Conservation (phyloP, 2,797 vertebrate genomes). For the Clarias pachynema region DNA sequence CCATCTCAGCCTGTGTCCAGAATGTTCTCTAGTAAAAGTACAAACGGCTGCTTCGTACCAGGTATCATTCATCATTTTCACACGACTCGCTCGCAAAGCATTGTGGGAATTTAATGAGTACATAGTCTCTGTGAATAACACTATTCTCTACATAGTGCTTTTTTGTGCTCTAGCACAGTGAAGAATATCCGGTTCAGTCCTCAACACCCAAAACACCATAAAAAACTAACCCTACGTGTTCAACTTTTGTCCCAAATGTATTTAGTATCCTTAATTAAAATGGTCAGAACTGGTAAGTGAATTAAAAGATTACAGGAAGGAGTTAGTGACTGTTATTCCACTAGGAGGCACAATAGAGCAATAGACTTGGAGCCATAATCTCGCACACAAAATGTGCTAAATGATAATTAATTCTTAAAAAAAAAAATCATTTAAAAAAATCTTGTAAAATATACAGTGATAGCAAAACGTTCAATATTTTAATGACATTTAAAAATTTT, state of each 20-base stretch:
- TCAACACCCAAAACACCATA: not conserved
- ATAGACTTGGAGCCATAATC: not conserved
- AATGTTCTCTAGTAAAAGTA: not conserved
- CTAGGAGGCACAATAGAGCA: conserved; percentile 22
- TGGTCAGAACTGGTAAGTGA: not conserved
- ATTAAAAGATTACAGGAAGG: not conserved
- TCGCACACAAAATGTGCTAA: not conserved
- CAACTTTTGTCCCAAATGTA: not conserved
- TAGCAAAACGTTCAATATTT: no score
- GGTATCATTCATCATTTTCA: not conserved
- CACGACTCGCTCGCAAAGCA: not conserved
- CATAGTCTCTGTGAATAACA: not conserved
- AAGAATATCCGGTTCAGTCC: not conserved
- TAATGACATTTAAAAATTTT: no score
- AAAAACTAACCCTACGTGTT: not conserved
- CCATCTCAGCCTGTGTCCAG: no score
- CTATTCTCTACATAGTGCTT: not conserved
- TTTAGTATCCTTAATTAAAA: not conserved
- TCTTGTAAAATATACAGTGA: no score
- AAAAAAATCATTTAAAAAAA: not conserved
- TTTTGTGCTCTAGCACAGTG: not conserved
- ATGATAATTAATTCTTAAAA: not conserved
- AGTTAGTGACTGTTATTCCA: not conserved
- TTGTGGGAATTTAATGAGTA: not conserved
- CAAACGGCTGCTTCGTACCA: not conserved